Base-by-base conservation (phyloP, 2,797 vertebrate genomes). In the Pelobates cultripes region DNA sequence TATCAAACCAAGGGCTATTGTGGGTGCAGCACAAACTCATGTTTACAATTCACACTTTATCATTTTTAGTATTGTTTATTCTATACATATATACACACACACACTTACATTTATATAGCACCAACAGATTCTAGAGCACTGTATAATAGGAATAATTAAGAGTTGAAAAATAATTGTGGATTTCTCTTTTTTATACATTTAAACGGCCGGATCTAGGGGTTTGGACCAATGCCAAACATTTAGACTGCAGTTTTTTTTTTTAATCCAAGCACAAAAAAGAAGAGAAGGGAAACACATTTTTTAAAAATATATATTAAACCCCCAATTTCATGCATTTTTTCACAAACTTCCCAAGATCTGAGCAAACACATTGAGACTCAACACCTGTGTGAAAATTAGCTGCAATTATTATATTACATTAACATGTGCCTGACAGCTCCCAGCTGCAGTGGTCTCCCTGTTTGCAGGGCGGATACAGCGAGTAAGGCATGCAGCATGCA, bases 351-450 rank as follows among this genome's bases (percentile, higher is more conserved):
- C 61, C 17, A 17, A 64, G 28, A 40, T 45, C 40, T 55, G 45
- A 57, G 43, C 45, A 68, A 77, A 77, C 64, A 12, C 61, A 64
- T 28, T 64, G 61, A 77, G 51, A 41, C 17, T 2, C 75, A 68
- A 41, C 28, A 68, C 78, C 14, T 64, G 60, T 53, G 43, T 45
- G 17, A 78, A 71, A 63, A 78, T 44, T 13, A 51, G 15, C 69
- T n/a, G 53, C 10, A 61, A 51, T 41, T 17, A 68, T 70, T 13
- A 2, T 53, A 77, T 77, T 51, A 67, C 75, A 77, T 69, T 69
- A 68, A 67, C 75, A 77, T 43, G 66, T 42, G 64, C 13, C 40
- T 69, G 66, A 55, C 64, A 43, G 40, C 14, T 64, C 14, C 15
- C 57, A n/a, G 57, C 57, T 61, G 57, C 15, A 4, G 15, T 60